A percentile compares a stretch with the other conserved stretches of the same genome.
These are phyloP conservation scores for Nasua narica DNA, from an alignment of 2,797 vertebrate species.

Conservation along the genomic window DNA sequence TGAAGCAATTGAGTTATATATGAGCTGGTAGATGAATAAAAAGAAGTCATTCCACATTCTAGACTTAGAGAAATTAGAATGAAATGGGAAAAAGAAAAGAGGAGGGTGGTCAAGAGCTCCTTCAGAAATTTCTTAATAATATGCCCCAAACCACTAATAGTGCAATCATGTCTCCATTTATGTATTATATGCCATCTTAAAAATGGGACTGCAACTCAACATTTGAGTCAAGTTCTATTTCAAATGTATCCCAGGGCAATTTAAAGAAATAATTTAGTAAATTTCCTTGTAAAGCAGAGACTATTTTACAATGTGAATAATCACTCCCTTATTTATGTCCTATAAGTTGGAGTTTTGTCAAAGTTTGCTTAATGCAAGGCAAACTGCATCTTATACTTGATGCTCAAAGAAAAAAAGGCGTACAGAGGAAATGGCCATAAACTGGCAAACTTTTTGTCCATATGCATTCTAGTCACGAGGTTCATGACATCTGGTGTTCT, in stretches of 20 bases:
- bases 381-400: background rate
- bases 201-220: conserved; percentile 38
- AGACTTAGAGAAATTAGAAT: conserved; percentile 51
- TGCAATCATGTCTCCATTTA: conserved; percentile 18
- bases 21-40: background rate
- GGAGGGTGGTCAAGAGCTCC: background rate
- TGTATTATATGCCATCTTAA: background rate
- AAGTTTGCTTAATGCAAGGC: conserved; percentile 2
- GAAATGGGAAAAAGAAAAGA: conserved; percentile 46
- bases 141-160: background rate
- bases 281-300: conserved; percentile 4
- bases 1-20: background rate
- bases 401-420: background rate
- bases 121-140: conserved; percentile 31
- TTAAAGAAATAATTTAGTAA: conserved; percentile 45
- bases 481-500: background rate
- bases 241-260: conserved; percentile 26
- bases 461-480: background rate
- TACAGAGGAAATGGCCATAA: background rate
- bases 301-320: conserved; percentile 49
- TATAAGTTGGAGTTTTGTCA: background rate
- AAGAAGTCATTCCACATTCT: background rate
- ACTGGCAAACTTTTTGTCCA: background rate
- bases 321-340: conserved; percentile 15
- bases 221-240: conserved; percentile 50